phyloP scores from a whole-genome alignment of 2,797 vertebrate genomes.

The Heliangelus exortis region DNA sequence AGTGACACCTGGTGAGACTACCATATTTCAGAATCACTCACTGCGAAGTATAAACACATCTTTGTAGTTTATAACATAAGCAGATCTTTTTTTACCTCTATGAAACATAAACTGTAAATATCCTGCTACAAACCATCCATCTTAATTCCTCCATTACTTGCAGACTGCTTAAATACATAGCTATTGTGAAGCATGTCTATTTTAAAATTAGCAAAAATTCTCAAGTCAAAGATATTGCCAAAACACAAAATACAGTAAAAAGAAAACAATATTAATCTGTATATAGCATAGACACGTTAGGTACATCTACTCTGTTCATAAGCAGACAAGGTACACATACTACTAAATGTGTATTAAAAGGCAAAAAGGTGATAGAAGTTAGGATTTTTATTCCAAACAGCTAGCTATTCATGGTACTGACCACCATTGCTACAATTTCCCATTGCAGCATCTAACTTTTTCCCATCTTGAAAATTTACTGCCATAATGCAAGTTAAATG shows the following conservation, averaged over 20 bases:
- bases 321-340: not conserved
- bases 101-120: slow-evolving; percentile 48
- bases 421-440: not conserved
- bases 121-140: not conserved
- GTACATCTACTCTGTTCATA: not conserved
- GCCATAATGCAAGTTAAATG: not conserved
- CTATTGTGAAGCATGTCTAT: not conserved
- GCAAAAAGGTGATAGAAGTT: not conserved
- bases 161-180: not conserved
- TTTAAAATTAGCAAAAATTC: not conserved
- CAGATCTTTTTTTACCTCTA: slow-evolving; percentile 51
- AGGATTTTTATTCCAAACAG: not conserved
- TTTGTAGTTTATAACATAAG: slow-evolving; percentile 51
- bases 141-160: not conserved
- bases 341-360: not conserved
- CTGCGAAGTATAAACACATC: not conserved
- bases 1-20: slow-evolving; percentile 37
- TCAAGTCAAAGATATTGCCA: not conserved
- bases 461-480: not conserved
- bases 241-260: not conserved
- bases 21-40: slow-evolving; percentile 48
- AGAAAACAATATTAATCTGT: not conserved
- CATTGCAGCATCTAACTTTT: not conserved
- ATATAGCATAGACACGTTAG: not conserved
- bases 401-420: not conserved